Evolutionary conservation across 2,888 invertebrate species (phyloP), one percentile per base, ranked within the genome.

Genomic region (Acanthosepion lycidas): DNA sequence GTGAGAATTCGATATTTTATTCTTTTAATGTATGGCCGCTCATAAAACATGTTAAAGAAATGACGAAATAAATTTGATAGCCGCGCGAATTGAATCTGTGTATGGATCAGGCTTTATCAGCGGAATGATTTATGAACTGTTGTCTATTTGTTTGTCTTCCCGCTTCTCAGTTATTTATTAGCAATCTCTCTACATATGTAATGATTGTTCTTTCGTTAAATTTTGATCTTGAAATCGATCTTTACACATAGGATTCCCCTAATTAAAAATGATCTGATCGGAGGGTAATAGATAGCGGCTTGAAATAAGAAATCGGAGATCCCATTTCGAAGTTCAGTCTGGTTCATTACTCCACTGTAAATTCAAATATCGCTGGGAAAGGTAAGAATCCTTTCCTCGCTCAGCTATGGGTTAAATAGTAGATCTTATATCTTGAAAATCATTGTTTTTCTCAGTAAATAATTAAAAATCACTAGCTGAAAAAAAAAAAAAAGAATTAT

Each of bases 11-110:
- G 78, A 3, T 78, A 78, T 78, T 78, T 33, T 59, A 20, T 23
- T 15, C n/a, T 78, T 78, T 78, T 78, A 78, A 28, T 78, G 78
- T 28, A n/a, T 12, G 78, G 26, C 12, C 78, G 78, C 15, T 15
- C 78, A n/a, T 78, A 78, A 78, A 78, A 78, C 78, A 78, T 78
- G 78, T 78, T 42, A 78, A 78, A 78, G 33, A 78, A 78, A n/a
- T 18, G 78, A 20, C 59, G 59, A 59, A 59, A 59, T 59, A 59
- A 59, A 59, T 59, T 78, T 78, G 33, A 78, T 78, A 33, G n/a
- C 18, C 78, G 78, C n/a, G 78, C 78, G 15, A 78, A 78, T 78
- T 78, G 78, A 78, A 78, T 78, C 78, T 1, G 78, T 33, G 78
- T 12, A 33, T 78, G n/a, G 78, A 78, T 33, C 78, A 33, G n/a